Base-by-base conservation (phyloP, 1,140 invertebrate genomes). In the Ooceraea biroi region DNA sequence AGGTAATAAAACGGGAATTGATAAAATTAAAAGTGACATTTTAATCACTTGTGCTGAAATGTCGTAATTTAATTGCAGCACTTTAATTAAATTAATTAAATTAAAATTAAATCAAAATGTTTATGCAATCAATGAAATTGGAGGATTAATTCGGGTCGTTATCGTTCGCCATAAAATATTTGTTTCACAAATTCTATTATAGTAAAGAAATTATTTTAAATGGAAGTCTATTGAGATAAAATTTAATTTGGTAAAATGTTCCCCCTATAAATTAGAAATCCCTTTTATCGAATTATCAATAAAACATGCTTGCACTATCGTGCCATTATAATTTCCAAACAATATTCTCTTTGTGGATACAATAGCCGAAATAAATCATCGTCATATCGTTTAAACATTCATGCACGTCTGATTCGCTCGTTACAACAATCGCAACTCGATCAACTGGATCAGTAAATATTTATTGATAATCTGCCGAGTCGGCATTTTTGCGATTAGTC, bases 401-500 rank as follows among this genome's bases (percentile, higher is more conserved):
- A 36, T 19, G 65, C 11, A 17, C 12, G 12, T 46, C 76, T 58
- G 76, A 46, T 71, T 46, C 69, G 76, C 65, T 71, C 36, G 12
- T 71, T 80, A 71, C 76, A 80, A 27, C 27, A 41, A 71, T 57
- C 76, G 66, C 65, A 46, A 68, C 63, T 57, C 14, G 17, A 74
- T 27, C 61, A 44, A 44, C 10, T 14, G 55, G 30, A 52, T 82
- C 44, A 80, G n/a, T 73, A 25, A 61, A 73, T 74, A 74, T 68
- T 58, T 84, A 57, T 85, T 46, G 69, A 71, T 85, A 82, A 44
- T 57, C 61, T 41, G 66, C 55, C 72, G 58, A 55, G 41, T 88
- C 84, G 71, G 84, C 72, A 2, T 77, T 36, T 57, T 68, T 27
- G 55, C 52, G 52, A 50, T 88, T 82, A 72, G 52, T 86, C 80